Base-by-base conservation (phyloP, 2,113 vertebrate species). In the Gadus macrocephalus region DNA sequence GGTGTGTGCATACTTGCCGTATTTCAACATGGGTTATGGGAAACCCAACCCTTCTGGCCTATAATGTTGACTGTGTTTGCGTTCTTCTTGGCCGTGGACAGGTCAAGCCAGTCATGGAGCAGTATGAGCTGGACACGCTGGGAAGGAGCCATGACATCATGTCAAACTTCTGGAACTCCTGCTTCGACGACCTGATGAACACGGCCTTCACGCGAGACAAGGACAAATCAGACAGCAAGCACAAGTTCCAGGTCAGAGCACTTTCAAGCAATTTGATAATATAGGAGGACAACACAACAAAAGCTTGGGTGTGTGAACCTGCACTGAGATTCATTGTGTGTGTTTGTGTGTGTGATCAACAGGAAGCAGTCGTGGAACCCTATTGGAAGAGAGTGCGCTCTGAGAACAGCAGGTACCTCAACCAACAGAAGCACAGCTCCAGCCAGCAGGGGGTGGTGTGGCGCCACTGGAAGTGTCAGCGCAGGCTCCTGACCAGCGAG, bases 111-210 rank as follows among this genome's bases (percentile, higher is more conserved):
- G 91, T 92, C 67, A 97, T 96, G 95, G 92, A 94, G 7, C 94
- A 96, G 82, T 98, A 96, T 3, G 94, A 97, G 78, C 88, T 93
- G 85, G 97, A 98, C 88, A 98, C 93, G 0, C 98, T 98, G 0
- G 94, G 94, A 8, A 94, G 93, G 86, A 95, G 96, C 80, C 97
- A 99, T 0, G 93, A 98, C 83, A 95, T 95, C 83, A 98, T 99
- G 96, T 98, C 96, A 8, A 94, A 93, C 63, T 99, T 99, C 88
- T 99, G 97, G 97, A 99, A 99, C 3, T 93, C 96, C 27, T 98
- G 96, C 74, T 99, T 96, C 0, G 97, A 99, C 2, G 93, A 92
- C 60, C 90, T 99, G 68, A 98, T 99, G 97, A 97, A 93, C 87
- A 94, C 93, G 0, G 92, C 92, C 0, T 90, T 92, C 69, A 91